A percentile compares a stretch with the other conserved stretches of the same genome.
Conservation (phyloP, 1,140 invertebrate genomes). For the Aphelenchoides fujianensis region DNA sequence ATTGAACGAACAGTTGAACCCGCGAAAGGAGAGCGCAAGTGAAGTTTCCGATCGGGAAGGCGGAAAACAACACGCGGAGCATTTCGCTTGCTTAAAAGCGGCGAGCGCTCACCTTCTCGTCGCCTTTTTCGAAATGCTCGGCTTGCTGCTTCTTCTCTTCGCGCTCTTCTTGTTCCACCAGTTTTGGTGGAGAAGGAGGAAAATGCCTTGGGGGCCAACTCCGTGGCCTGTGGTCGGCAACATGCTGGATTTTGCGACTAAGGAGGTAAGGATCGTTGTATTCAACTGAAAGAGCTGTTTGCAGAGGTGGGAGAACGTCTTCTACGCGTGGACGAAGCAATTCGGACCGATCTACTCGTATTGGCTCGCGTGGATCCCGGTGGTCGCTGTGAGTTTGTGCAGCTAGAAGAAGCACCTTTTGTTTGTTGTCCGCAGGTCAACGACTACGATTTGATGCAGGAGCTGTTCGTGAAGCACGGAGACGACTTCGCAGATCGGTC, state of each 20-base stretch:
- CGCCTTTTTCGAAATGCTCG: slow-evolving; percentile 14
- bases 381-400: no score
- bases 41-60: no score
- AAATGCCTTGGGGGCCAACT: slow-evolving; percentile 9
- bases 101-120: no score
- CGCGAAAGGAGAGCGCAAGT: no score
- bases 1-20: no score
- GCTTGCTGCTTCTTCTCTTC: not conserved
- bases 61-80: no score
- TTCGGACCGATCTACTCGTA: slow-evolving; percentile 26
- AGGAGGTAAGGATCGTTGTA: not conserved
- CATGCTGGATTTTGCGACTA: not conserved
- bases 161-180: slow-evolving; percentile 14
- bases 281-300: no score
- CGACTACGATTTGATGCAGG: slow-evolving; percentile 22
- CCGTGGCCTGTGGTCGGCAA: slow-evolving; percentile 20
- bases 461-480: slow-evolving; percentile 24
- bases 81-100: no score
- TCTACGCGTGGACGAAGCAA: slow-evolving; percentile 15
- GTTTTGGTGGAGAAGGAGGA: slow-evolving; percentile 15
- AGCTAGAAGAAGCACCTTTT: no score
- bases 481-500: slow-evolving; percentile 11
- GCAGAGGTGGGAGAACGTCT: slow-evolving; percentile 3
- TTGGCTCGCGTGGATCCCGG: slow-evolving; percentile 23
- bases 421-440: no score